Evolutionary conservation across 2,113 vertebrate genomes (phyloP).

Genomic region (Uria aalge): DNA sequence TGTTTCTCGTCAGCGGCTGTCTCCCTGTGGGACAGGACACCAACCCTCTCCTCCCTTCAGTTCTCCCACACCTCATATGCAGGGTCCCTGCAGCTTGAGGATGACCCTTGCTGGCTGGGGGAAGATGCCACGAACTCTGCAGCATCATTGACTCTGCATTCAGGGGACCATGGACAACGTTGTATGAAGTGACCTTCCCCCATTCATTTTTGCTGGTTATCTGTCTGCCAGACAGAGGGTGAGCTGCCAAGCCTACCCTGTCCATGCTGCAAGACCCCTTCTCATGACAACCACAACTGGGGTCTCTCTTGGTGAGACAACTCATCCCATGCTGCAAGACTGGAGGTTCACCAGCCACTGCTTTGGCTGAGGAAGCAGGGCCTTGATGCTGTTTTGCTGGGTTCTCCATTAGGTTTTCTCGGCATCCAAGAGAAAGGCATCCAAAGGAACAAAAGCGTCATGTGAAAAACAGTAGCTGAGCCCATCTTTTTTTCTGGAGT

Average conservation of each 20-base stretch:
- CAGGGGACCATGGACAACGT: neutral
- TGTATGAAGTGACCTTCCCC: neutral
- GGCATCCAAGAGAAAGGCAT: neutral
- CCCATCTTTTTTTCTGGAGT: neutral
- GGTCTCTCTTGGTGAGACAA: neutral
- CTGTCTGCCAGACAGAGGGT: neutral
- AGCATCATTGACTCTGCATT: neutral
- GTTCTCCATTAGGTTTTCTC: neutral
- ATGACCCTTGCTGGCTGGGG: neutral
- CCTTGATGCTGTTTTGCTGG: rapidly evolving
- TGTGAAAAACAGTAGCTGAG: neutral
- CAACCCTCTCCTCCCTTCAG: neutral
- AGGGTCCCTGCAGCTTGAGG: neutral
- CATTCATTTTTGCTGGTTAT: neutral
- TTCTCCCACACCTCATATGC: neutral
- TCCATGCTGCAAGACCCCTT: neutral
- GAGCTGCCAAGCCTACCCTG: neutral
- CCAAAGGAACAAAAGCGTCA: neutral
- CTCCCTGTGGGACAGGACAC: neutral
- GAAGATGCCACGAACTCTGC: neutral
- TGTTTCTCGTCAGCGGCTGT: neutral
- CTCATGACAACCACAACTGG: rapidly evolving
- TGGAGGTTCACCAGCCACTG: neutral
- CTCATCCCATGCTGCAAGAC: neutral
- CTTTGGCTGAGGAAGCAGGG: neutral